Evolutionary conservation across 2,113 vertebrate genomes (phyloP), one percentile per base, ranked within the genome.

Genomic region (Xyrauchen texanus): DNA sequence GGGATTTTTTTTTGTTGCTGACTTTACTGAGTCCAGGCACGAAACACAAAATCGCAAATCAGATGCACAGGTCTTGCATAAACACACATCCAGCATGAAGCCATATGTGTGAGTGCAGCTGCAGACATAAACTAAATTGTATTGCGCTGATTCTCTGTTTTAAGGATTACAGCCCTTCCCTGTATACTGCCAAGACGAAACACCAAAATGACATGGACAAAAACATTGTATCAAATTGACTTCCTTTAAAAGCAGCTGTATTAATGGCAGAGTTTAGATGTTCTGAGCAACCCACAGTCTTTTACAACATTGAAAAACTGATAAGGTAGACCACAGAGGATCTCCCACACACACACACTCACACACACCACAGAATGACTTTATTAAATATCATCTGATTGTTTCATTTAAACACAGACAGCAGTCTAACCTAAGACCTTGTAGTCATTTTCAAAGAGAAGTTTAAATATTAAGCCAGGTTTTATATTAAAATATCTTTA

Each of bases 401-500:
- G 8, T 49, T 49, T 49, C 5, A 49, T 49, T 7, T 49, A 34
- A 34, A 34, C 21, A 34, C 21, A 34, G 21, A 34, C 21, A 34
- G 21, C 21, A 34, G 21, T 34, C 21, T 34, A 34, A 34, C 21
- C 21, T 34, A 34, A 34, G 21, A 49, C 47, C 8, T 11, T 12
- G 9, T 53, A 53, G 21, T 34, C 21, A 34, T 34, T 34, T 42
- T 46, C 8, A 73, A 21, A 61, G 4, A 47, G 5, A 16, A n/a
- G 13, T 11, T 11, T 10, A 70, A 15, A 72, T 8, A 72, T 72
- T 1, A 71, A 45, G 12, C 1, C 0, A 71, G 16, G 12, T 44
- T 49, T 53, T 53, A 11, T 11, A 45, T 55, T 1, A 42, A 2
- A 55, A 6, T 0, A 57, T 0, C 58, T 34, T 92, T 95, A 97